Conservation (phyloP, 2,888 invertebrate species). For the Drosophila subquinaria region DNA sequence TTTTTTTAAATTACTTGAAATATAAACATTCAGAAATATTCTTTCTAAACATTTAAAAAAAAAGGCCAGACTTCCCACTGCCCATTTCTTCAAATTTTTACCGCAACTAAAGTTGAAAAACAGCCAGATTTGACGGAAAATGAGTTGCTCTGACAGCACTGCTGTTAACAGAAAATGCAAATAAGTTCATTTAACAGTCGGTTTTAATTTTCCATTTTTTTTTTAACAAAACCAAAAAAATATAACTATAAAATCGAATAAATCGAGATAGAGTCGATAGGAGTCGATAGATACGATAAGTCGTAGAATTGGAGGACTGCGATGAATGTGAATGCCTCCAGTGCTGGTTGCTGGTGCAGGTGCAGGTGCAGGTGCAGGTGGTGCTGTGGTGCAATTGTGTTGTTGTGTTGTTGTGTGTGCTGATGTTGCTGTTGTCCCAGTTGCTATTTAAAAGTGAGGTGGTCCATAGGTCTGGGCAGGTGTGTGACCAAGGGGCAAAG, state of each 20-base stretch:
- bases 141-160: too few relatives aligned
- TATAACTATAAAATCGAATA: conserved; percentile 63
- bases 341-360: conserved; percentile 25
- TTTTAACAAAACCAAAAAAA: conserved; percentile 55
- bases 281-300: conserved; percentile 35
- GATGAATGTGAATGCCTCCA: conserved; percentile 29
- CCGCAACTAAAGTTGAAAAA: too few relatives aligned
- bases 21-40: too few relatives aligned
- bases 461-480: conserved; percentile 78
- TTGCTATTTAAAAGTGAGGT: conserved; percentile 52
- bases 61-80: too few relatives aligned
- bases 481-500: conserved; percentile 61
- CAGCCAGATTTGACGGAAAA: neutral
- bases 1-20: too few relatives aligned
- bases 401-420: too few relatives aligned
- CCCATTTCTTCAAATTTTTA: too few relatives aligned
- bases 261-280: conserved; percentile 36
- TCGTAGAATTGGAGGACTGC: conserved; percentile 51
- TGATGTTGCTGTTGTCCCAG: conserved; percentile 15
- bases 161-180: neutral
- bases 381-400: conserved; percentile 9
- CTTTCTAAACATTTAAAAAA: too few relatives aligned
- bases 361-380: too few relatives aligned
- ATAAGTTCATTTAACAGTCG: conserved; percentile 42
- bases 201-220: conserved; percentile 38